Evolutionary conservation across 2,797 vertebrate species (phyloP), one percentile per base, ranked within the genome.

Genomic region (Scolopax bukidnonensis): DNA sequence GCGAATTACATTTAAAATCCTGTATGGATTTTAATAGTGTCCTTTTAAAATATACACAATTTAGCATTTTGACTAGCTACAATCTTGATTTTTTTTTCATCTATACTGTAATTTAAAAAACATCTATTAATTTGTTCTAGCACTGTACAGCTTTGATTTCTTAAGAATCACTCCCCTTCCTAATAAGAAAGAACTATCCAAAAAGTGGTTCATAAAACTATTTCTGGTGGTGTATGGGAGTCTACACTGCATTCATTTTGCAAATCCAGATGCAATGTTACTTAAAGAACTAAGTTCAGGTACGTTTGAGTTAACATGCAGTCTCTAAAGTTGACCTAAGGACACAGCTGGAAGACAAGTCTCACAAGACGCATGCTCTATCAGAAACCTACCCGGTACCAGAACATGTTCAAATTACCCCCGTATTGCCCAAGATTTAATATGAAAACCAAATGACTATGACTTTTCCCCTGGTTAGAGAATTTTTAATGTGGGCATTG

Each of bases 1-100:
- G 64, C 28, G 2, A 94, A 91, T 93, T 93, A 90, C 93, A 93
- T 79, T 94, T 94, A 92, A 95, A 93, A 91, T 80, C 64, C 28
- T 65, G 60, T 67, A 87, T 91, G 36, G 93, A 96, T 95, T 89
- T 94, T 95, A 93, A 94, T 80, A 75, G 59, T 75, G 21, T 38
- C 36, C 40, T 93, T 84, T 67, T 24, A 84, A 94, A 86, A 67
- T n/a, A 63, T 41, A 87, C 83, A 85, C 45, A 48, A 79, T 89
- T 88, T 40, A 79, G 15, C 33, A n/a, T 90, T 82, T 93, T 93
- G 27, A 73, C 43, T 64, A 84, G 25, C 43, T 87, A 75, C 81
- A 94, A 43, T 4, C 4, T 30, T 67, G 69, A 33, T 30, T 15
- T 33, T 36, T 81, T 81, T 84, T 78, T 24, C 5, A 71, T 43